These are phyloP conservation scores for Diarsia rubi DNA, from an alignment of 2,888 invertebrate genomes.

Conservation along the genomic window DNA sequence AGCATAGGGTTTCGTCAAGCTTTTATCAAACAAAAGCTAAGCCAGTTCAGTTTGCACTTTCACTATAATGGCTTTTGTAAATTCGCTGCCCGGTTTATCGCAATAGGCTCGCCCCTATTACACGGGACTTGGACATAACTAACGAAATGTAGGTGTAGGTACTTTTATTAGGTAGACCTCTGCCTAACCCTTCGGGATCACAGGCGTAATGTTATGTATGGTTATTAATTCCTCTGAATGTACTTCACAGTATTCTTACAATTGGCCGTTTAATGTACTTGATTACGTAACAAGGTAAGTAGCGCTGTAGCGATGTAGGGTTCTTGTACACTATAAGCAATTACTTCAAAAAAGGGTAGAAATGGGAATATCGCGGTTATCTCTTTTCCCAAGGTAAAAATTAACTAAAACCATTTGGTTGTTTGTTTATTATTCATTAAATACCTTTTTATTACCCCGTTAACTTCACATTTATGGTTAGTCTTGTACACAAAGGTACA, in stretches of 20 bases:
- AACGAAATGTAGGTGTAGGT: neutral
- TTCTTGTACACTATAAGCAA: constrained; percentile 2
- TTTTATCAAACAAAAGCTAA: no score
- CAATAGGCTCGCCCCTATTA: neutral
- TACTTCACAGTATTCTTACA: neutral
- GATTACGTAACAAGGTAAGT: neutral
- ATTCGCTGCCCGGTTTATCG: neutral
- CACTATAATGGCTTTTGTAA: no score
- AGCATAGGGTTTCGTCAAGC: no score
- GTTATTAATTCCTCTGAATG: neutral
- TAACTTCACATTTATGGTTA: constrained; percentile 47
- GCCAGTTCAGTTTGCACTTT: no score
- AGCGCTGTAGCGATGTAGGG: neutral
- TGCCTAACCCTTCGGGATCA: neutral
- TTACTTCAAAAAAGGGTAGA: constrained; percentile 20
- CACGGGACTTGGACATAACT: neutral
- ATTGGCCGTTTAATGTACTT: neutral
- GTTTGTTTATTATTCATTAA: constrained; percentile 56
- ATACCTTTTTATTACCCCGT: constrained; percentile 52
- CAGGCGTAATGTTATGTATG: neutral
- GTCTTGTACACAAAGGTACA: constrained; percentile 47
- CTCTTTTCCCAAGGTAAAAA: constrained; percentile 36
- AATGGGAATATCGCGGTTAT: constrained; percentile 31
- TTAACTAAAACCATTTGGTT: constrained; percentile 51
- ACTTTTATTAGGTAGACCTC: neutral